Evolutionary conservation across 1,140 invertebrate genomes (phyloP), one percentile per base, ranked within the genome.

Genomic region (Helicoverpa zea): DNA sequence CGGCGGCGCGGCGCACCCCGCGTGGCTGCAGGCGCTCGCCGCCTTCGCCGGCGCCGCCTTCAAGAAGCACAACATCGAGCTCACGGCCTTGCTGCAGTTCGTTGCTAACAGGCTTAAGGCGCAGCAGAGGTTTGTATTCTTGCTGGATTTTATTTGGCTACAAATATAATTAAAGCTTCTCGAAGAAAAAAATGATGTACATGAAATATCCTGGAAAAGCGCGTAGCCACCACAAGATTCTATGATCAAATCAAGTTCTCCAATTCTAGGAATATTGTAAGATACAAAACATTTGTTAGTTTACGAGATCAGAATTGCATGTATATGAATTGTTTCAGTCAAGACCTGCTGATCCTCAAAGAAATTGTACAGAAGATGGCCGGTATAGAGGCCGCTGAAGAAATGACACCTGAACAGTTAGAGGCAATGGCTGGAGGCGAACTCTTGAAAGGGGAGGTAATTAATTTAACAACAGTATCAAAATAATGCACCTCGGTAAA

Each of bases 341-440:
- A 99, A 94, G 99, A 99, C 96, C 95, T 99, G 81, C 95, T 99
- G 29, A 97, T 99, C 85, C 94, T 99, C 61, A 98, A 99, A 94
- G 99, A 99, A 95, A 98, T 99, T 85, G 98, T 99, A 75, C 98
- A 99, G 95, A 99, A 99, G 96, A 99, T 99, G 99, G 98, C 99
- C 13, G 99, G 99, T 2, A 98, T 99, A 81, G 99, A 99, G 95
- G 97, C 99, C 5, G 97, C 98, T 9, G 98, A 99, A 94, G 99
- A 99, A 95, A 98, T 99, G 96, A 99, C 99, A 0, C 96, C 97
- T 52, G 99, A 99, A 90, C 99, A 99, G 95, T 91, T 99, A 59
- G 98, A 99, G 89, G 98, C 99, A 0, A 98, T 99, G 97, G 97
- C 97, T 79, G 99, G 99, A 35, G 99, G 99, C 12, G 99, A 99